These are phyloP conservation scores for Molorchus minor DNA, from an alignment of 2,888 invertebrate genomes.

Conservation along the genomic window DNA sequence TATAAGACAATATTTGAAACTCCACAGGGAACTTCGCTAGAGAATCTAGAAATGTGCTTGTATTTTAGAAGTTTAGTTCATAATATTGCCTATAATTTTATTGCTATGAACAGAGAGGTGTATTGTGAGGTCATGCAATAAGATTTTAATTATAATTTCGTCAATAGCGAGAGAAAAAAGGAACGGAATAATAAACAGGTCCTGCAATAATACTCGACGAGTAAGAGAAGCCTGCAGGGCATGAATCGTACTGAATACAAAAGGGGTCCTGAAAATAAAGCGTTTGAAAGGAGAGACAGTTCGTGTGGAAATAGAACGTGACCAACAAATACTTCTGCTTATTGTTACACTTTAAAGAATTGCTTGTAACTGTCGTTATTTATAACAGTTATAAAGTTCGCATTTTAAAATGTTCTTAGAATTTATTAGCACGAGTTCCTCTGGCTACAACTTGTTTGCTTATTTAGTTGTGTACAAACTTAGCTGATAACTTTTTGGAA, in stretches of 20 bases:
- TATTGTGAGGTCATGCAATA: slow-evolving; percentile 21
- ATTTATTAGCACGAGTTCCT: slow-evolving; percentile 8
- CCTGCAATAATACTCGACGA: slow-evolving; percentile 41
- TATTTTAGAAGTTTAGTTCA: neutral
- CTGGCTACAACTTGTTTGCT: neutral
- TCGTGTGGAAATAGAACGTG: slow-evolving; percentile 51
- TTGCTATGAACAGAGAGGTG: slow-evolving; percentile 15
- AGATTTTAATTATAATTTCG: slow-evolving; percentile 30
- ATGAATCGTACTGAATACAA: slow-evolving; percentile 46
- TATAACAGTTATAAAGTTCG: slow-evolving; percentile 30
- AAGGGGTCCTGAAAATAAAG: slow-evolving; percentile 42
- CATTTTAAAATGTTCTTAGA: slow-evolving; percentile 9
- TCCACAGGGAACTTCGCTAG: no score
- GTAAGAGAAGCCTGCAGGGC: slow-evolving; percentile 35
- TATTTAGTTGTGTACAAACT: no score
- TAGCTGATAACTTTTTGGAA: no score
- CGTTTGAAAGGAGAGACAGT: slow-evolving; percentile 47
- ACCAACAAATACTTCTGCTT: slow-evolving; percentile 45
- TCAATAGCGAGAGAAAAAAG: slow-evolving; percentile 26
- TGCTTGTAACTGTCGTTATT: slow-evolving; percentile 27
- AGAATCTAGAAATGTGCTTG: no score
- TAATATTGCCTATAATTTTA: slow-evolving; percentile 13
- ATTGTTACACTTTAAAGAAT: slow-evolving; percentile 46
- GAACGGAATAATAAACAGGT: slow-evolving; percentile 43
- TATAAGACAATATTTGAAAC: no score